Conservation (phyloP, 2,113 vertebrate species). For the Gavia stellata region DNA sequence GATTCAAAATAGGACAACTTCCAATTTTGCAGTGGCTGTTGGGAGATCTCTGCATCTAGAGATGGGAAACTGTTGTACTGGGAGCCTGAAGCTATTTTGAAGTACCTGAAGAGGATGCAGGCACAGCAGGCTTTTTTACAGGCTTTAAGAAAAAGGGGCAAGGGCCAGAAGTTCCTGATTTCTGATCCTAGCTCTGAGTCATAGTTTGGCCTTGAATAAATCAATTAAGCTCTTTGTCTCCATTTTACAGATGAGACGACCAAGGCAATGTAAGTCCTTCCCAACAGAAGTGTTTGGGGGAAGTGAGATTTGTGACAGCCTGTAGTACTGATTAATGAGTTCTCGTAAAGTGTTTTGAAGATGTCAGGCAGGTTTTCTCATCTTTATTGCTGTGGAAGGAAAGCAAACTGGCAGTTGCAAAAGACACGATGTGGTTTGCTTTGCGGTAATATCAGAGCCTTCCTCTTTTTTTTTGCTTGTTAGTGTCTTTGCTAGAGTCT, state of each 20-base stretch:
- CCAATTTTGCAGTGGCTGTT: not conserved
- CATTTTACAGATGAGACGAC: constrained; percentile 23
- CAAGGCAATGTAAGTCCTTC: not conserved
- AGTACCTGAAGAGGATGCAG: constrained; percentile 12
- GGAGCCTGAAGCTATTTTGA: not conserved
- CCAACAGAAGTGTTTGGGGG: not conserved
- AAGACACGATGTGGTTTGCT: not conserved
- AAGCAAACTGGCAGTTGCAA: not conserved
- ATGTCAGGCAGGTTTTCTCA: not conserved
- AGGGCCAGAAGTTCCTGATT: constrained; percentile 23
- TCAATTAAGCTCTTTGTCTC: constrained; percentile 25
- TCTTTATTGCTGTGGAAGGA: not conserved
- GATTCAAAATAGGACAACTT: not conserved
- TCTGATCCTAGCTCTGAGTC: constrained; percentile 35
- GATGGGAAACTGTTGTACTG: not conserved
- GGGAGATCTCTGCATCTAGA: not conserved
- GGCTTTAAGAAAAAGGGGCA: not conserved
- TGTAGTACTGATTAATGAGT: not conserved
- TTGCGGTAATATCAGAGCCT: not conserved
- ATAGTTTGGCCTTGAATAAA: constrained; percentile 17
- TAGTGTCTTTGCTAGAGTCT: not conserved
- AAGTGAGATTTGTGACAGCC: not conserved
- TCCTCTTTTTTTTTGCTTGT: not conserved
- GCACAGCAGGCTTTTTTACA: not conserved
- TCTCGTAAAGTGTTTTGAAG: not conserved